Evolutionary conservation across 2,888 invertebrate genomes (phyloP), one percentile per base, ranked within the genome.

Genomic region (Lacanobia oleracea): DNA sequence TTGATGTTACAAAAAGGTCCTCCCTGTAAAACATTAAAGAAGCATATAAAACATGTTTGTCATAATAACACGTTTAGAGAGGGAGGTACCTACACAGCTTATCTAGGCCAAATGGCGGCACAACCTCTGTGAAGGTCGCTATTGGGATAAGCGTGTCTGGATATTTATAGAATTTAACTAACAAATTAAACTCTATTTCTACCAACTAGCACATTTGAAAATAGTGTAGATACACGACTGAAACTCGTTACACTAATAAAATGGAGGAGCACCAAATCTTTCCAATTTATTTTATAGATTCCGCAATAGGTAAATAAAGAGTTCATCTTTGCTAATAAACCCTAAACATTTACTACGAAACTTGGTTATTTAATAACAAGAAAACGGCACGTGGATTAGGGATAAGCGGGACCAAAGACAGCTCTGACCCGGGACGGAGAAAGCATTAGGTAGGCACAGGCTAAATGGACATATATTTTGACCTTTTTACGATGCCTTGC

Each of bases 1-100:
- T 97, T 84, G 97, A 97, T 21, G 97, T 97, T 77, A 97, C 94
- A 88, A 97, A 98, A 12, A 98, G 90, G 67, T 97, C 96, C 83
- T 97, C 96, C 65, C 90, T 89, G 84, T 70, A 84, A 81, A 80
- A 79, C 67, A 80, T 74, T 67, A 64, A 70, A 72, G 63, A 64
- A 60, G 21, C 53, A 53, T 23, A 51, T 53, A 37, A 67, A 81
- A 63, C 56, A 67, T 67, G 60, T 57, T 57, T 61, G 50, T 67
- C 63, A 76, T 54, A 63, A 66, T 66, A 71, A 63, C 64, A 64
- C 23, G 33, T 51, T 48, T 16, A 54, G 57, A 45, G 67, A 57
- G 10, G 33, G 63, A 51, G 12, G 14, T 18, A 79, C 50, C 43
- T 57, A 37, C 53, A 43, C 10, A 33, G 40, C n/a, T 67, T 79